These are phyloP conservation scores for Aldrovandia affinis DNA, from an alignment of 2,797 vertebrate genomes.

Conservation along the genomic window DNA sequence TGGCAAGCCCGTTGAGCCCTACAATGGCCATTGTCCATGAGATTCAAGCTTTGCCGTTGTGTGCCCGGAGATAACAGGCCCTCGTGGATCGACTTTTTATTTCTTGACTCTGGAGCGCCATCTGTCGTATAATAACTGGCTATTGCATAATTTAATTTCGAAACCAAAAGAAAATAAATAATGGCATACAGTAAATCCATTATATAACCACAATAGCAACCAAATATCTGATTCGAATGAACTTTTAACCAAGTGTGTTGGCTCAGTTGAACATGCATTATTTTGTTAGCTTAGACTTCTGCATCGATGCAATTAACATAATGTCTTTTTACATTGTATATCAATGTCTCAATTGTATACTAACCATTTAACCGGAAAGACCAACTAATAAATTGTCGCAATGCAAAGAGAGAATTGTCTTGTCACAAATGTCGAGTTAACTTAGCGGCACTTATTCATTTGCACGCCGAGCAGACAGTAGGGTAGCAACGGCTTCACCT, in stretches of 20 bases:
- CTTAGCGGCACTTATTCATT: neutral
- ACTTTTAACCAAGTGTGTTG: no score
- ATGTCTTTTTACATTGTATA: neutral
- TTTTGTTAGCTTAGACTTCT: neutral
- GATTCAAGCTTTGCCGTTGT: neutral
- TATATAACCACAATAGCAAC: neutral
- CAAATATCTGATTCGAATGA: neutral
- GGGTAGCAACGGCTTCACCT: neutral
- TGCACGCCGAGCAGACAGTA: no score
- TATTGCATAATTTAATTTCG: slow-evolving; percentile 10
- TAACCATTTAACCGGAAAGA: neutral
- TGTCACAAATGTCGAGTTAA: neutral
- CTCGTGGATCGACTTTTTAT: neutral
- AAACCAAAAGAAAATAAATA: neutral
- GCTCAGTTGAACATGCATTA: neutral
- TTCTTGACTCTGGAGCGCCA: slow-evolving; percentile 22
- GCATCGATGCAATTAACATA: neutral
- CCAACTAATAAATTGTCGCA: neutral
- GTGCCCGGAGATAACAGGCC: neutral
- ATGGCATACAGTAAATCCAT: neutral
- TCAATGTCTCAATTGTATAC: neutral
- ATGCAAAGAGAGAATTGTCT: neutral
- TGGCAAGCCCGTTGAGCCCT: neutral
- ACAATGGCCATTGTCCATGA: neutral
- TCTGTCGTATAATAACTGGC: slow-evolving; percentile 2